Percentiles rank a stretch among this genome's conserved stretches.
phyloP scores from a whole-genome alignment of 2,888 invertebrate species.

The Chloroclysta siterata region DNA sequence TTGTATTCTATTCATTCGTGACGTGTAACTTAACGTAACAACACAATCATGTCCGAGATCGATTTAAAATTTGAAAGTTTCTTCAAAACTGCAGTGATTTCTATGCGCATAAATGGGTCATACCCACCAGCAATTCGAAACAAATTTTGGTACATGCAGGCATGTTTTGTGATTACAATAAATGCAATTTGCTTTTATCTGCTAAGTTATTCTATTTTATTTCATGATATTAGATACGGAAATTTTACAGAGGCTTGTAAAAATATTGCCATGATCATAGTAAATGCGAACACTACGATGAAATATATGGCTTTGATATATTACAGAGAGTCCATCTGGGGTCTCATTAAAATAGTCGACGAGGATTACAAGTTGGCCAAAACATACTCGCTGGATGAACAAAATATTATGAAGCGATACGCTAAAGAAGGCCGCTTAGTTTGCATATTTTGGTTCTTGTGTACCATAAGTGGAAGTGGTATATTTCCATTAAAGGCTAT shows the following conservation, averaged over 20 bases:
- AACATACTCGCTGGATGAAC: slow-evolving; percentile 49
- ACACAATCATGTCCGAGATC: slow-evolving; percentile 15
- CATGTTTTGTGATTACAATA: slow-evolving; percentile 39
- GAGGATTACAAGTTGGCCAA: slow-evolving; percentile 56
- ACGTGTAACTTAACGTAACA: not conserved
- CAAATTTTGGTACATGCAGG: slow-evolving; percentile 47
- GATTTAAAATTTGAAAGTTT: slow-evolving; percentile 49
- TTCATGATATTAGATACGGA: slow-evolving; percentile 51
- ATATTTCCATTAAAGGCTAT: slow-evolving; percentile 63
- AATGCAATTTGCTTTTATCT: slow-evolving; percentile 37
- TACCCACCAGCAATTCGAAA: slow-evolving; percentile 51
- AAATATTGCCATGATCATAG: slow-evolving; percentile 57
- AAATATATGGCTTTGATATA: slow-evolving; percentile 59
- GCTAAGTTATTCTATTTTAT: slow-evolving; percentile 53
- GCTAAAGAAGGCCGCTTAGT: slow-evolving; percentile 53
- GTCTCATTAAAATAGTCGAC: slow-evolving; percentile 54
- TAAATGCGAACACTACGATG: slow-evolving; percentile 53
- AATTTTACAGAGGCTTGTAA: slow-evolving; percentile 59
- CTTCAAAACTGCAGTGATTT: slow-evolving; percentile 48
- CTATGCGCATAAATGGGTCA: slow-evolving; percentile 52
- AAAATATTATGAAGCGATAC: slow-evolving; percentile 51
- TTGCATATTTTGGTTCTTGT: slow-evolving; percentile 57
- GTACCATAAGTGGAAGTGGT: slow-evolving; percentile 46
- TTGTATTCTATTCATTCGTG: not conserved
- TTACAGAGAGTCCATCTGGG: slow-evolving; percentile 47